Evolutionary conservation across 2,797 vertebrate genomes (phyloP).

Genomic region (Ibycter americanus): DNA sequence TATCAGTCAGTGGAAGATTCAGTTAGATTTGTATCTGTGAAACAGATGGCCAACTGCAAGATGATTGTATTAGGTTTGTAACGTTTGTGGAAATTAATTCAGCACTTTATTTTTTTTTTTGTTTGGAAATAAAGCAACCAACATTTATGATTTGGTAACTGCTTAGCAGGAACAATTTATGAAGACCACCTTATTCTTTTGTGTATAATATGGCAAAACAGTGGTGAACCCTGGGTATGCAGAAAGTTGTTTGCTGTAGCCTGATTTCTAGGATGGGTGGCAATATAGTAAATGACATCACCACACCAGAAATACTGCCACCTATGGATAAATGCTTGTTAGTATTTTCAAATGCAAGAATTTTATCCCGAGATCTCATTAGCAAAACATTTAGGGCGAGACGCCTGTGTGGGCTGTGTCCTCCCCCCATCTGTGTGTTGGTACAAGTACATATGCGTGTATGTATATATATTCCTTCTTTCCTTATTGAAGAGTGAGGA

Average conservation of each 20-base stretch:
- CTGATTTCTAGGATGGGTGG: neutral
- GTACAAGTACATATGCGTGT: rapidly evolving
- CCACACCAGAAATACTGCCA: conserved; percentile 41
- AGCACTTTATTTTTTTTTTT: conserved; percentile 60
- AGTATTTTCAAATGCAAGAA: neutral
- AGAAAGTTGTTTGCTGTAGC: neutral
- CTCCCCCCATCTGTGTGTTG: neutral
- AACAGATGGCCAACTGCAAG: conserved; percentile 72
- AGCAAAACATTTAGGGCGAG: neutral
- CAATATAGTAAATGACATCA: neutral
- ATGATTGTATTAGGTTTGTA: conserved; percentile 75
- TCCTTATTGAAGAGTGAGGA: neutral
- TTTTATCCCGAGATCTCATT: neutral
- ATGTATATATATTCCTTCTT: neutral
- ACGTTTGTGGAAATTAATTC: conserved; percentile 77
- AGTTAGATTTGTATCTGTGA: conserved; percentile 64
- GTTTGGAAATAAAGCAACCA: neutral
- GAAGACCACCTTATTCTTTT: neutral
- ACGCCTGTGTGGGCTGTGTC: neutral
- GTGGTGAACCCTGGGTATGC: neutral
- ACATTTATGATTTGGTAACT: conserved; percentile 20
- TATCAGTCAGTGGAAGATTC: conserved; percentile 57
- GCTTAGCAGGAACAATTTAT: conserved; percentile 23
- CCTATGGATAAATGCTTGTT: neutral
- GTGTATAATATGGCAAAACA: neutral